Percentiles rank a stretch among this genome's conserved stretches.
Evolutionary conservation across 2,888 invertebrate species (phyloP).

Genomic region (Diarsia mendica): DNA sequence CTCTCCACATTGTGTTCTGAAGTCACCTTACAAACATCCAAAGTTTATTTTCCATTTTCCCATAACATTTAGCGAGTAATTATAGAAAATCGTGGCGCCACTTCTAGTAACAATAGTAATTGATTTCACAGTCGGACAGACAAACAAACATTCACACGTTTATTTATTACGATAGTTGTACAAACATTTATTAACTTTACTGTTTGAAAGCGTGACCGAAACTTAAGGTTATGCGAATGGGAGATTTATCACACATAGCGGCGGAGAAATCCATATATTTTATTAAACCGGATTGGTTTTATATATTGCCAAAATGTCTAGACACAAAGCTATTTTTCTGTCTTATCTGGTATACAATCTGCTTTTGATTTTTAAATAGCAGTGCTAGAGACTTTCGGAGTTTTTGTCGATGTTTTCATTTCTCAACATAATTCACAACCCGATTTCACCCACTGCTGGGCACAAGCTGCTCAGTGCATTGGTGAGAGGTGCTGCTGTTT

Average conservation of each 20-base stretch:
- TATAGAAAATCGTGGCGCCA: slow-evolving; percentile 34
- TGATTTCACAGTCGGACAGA: slow-evolving; percentile 43
- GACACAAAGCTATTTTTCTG: slow-evolving; percentile 2
- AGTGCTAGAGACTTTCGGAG: too few relatives aligned
- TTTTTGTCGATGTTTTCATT: too few relatives aligned
- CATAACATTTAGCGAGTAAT: slow-evolving; percentile 39
- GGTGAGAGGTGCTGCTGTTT: too few relatives aligned
- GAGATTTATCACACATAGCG: slow-evolving; percentile 21
- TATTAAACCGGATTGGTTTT: slow-evolving; percentile 36
- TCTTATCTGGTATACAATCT: slow-evolving; percentile 12
- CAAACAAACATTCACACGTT: slow-evolving; percentile 46
- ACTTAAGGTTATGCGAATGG: slow-evolving; percentile 51
- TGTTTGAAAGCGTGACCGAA: slow-evolving; percentile 54
- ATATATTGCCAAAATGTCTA: slow-evolving; percentile 12
- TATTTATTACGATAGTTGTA: slow-evolving; percentile 31
- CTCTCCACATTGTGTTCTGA: background rate
- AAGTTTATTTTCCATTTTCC: slow-evolving; percentile 10
- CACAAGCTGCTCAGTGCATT: too few relatives aligned
- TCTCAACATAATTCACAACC: too few relatives aligned
- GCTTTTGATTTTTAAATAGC: background rate
- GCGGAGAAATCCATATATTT: slow-evolving; percentile 13
- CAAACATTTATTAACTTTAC: slow-evolving; percentile 40
- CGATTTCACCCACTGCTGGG: background rate
- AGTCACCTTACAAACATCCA: background rate
- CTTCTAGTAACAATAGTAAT: slow-evolving; percentile 39